phyloP scores from a whole-genome alignment of 1,140 invertebrate genomes.

The Drosophila pandora region DNA sequence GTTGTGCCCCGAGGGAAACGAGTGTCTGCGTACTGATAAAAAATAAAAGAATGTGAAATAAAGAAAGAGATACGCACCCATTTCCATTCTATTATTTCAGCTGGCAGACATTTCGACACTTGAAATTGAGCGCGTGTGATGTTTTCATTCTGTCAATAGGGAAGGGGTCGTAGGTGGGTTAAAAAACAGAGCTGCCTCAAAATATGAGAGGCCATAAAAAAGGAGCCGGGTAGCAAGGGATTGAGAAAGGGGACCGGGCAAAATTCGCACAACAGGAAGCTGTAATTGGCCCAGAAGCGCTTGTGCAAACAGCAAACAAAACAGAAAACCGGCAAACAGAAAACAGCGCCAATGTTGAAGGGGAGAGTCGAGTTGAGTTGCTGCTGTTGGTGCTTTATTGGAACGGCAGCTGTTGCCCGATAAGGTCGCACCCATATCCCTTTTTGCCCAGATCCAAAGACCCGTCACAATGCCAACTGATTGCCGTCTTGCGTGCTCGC shows the following conservation, averaged over 20 bases:
- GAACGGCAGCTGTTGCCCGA: slow-evolving; percentile 65
- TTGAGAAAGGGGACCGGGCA: slow-evolving; percentile 17
- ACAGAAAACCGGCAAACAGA: slow-evolving; percentile 34
- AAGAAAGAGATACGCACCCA: slow-evolving; percentile 28
- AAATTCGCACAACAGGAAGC: slow-evolving; percentile 74
- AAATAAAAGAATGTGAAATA: slow-evolving; percentile 3
- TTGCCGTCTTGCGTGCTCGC: slow-evolving; percentile 66
- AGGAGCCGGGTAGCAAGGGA: slow-evolving; percentile 16
- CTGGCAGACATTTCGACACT: slow-evolving; percentile 77
- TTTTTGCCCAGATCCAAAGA: slow-evolving; percentile 17
- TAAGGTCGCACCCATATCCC: slow-evolving; percentile 48
- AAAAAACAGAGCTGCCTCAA: slow-evolving; percentile 12
- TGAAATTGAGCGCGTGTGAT: slow-evolving; percentile 75
- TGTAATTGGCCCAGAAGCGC: slow-evolving; percentile 68
- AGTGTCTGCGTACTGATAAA: neutral
- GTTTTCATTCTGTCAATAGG: slow-evolving; percentile 54
- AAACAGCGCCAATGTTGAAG: slow-evolving; percentile 45
- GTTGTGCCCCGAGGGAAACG: slow-evolving; percentile 17
- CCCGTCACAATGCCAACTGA: slow-evolving; percentile 65
- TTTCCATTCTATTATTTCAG: slow-evolving; percentile 75
- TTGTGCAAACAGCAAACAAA: slow-evolving; percentile 46
- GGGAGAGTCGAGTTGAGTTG: slow-evolving; percentile 8
- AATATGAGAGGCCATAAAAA: slow-evolving; percentile 16
- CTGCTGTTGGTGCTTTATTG: slow-evolving; percentile 25
- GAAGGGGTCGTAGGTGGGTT: slow-evolving; percentile 34